A percentile compares a stretch with the other conserved stretches of the same genome.
Conservation (phyloP, 2,797 vertebrate genomes). For the Brachymystax lenok region DNA sequence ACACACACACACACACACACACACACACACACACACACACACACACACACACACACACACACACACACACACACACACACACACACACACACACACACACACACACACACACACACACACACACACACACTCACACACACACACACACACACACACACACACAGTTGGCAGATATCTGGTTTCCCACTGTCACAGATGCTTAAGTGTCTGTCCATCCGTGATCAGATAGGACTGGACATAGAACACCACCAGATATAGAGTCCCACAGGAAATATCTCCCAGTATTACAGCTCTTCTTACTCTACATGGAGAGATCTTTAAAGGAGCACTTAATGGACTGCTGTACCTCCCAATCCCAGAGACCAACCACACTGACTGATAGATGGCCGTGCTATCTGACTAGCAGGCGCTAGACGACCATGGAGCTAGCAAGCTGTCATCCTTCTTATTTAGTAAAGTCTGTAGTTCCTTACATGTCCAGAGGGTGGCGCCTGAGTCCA, state of each 20-base stretch:
- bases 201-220: constrained; percentile 72
- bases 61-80: too few species aligned
- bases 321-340: constrained; percentile 68
- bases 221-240: constrained; percentile 75
- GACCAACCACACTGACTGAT: background rate
- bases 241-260: constrained; percentile 49
- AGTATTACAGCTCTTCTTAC: constrained; percentile 60
- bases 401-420: background rate
- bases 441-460: background rate
- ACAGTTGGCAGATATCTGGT: constrained; percentile 4
- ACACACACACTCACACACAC: background rate
- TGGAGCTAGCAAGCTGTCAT: background rate
- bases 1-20: background rate
- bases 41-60: too few species aligned
- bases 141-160: constrained; percentile 12
- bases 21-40: too few species aligned
- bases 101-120: constrained; percentile 13
- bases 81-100: background rate
- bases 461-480: constrained; percentile 60
- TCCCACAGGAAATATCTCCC: constrained; percentile 72
- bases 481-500: constrained; percentile 66
- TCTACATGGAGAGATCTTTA: constrained; percentile 53
- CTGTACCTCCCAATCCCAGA: constrained; percentile 55
- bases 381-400: background rate
- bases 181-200: constrained; percentile 50